phyloP scores from a whole-genome alignment of 2,888 invertebrate species.

The Ypsolopha sequella region DNA sequence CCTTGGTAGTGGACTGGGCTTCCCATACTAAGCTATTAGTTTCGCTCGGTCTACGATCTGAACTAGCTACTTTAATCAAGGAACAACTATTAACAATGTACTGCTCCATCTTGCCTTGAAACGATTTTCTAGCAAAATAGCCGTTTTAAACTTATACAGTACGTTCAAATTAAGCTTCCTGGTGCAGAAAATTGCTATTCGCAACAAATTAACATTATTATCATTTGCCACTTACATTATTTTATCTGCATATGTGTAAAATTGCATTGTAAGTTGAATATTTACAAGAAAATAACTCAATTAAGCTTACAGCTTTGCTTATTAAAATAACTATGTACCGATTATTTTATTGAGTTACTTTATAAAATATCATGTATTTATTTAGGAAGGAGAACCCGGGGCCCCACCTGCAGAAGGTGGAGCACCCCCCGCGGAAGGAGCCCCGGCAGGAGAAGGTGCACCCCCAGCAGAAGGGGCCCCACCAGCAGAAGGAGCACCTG shows the following conservation, averaged over 20 bases:
- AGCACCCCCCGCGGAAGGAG: slow-evolving; percentile 20
- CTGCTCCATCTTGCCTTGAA: neutral
- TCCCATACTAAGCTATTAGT: neutral
- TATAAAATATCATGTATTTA: slow-evolving; percentile 4
- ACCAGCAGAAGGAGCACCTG: slow-evolving; percentile 14
- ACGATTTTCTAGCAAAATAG: too few relatives aligned
- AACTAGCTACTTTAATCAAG: slow-evolving; percentile 3
- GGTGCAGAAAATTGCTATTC: neutral
- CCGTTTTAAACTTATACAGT: neutral
- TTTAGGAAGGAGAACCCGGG: slow-evolving; percentile 22
- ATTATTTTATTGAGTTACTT: neutral
- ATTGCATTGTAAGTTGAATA: neutral
- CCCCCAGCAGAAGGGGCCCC: slow-evolving; percentile 22
- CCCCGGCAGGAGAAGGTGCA: slow-evolving; percentile 8
- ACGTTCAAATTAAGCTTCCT: neutral
- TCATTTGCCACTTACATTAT: neutral
- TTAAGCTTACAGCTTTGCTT: neutral
- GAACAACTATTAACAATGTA: neutral
- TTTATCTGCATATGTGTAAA: neutral
- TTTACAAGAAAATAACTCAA: neutral
- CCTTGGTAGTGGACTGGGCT: neutral
- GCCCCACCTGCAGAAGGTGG: slow-evolving; percentile 19
- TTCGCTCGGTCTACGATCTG: neutral
- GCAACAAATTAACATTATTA: neutral
- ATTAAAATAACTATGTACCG: neutral